These are phyloP conservation scores for Ardeotis arabs DNA, from an alignment of 2,113 vertebrate species.

Conservation along the genomic window DNA sequence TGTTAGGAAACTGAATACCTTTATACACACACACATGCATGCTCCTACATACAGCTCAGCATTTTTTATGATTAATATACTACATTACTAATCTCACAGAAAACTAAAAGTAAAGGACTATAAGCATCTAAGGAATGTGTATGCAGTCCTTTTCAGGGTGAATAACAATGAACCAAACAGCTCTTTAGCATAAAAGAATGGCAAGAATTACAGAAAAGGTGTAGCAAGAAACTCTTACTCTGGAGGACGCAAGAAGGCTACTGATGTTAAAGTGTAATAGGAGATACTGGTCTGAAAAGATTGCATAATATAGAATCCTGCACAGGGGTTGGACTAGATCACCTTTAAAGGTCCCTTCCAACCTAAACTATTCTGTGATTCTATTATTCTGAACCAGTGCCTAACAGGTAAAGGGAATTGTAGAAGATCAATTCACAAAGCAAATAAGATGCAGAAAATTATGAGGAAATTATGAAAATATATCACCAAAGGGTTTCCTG, in stretches of 20 bases:
- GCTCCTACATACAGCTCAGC: not conserved
- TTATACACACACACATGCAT: not conserved
- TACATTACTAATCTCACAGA: not conserved
- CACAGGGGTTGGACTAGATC: too few relatives aligned
- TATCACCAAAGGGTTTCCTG: not conserved
- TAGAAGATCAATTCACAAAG: not conserved
- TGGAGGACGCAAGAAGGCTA: not conserved
- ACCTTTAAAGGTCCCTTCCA: too few relatives aligned
- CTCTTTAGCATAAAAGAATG: not conserved
- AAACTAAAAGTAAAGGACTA: not conserved
- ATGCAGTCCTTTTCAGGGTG: not conserved
- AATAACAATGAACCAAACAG: not conserved
- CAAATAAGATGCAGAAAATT: not conserved
- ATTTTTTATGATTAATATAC: not conserved
- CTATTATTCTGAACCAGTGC: not conserved
- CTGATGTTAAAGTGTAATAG: not conserved
- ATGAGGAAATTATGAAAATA: not conserved
- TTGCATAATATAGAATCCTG: not conserved
- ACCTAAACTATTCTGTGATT: too few relatives aligned
- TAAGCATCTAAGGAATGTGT: not conserved
- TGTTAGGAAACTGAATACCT: not conserved
- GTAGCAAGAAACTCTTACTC: not conserved
- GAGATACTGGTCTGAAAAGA: not conserved
- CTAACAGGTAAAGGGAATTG: not conserved
- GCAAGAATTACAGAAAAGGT: not conserved